These are phyloP conservation scores for Pseudomyrmex concolor DNA, from an alignment of 1,140 invertebrate species.

Conservation along the genomic window DNA sequence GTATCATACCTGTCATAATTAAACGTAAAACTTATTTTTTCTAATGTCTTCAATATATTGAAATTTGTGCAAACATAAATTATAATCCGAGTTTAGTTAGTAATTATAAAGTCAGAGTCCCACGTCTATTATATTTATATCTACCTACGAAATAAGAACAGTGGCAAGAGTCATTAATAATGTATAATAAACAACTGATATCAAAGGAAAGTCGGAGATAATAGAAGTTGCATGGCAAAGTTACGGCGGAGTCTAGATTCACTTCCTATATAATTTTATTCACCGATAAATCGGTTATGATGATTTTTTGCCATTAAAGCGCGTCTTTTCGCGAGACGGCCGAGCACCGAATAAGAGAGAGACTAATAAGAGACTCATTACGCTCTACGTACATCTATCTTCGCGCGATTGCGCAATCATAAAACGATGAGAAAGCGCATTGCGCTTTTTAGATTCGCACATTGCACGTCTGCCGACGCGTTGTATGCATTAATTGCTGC, in stretches of 20 bases:
- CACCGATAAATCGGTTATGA: slow-evolving; percentile 4
- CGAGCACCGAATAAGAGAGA: neutral
- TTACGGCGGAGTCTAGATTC: slow-evolving; percentile 15
- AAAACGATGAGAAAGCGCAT: slow-evolving; percentile 46
- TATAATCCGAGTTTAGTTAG: neutral
- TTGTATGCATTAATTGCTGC: slow-evolving; percentile 54
- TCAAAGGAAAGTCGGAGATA: slow-evolving; percentile 31
- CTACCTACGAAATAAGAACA: slow-evolving; percentile 1
- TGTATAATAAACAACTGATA: neutral
- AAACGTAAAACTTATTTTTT: neutral
- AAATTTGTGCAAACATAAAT: neutral
- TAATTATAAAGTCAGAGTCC: neutral
- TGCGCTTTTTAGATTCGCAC: slow-evolving; percentile 35
- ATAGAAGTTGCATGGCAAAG: slow-evolving; percentile 7
- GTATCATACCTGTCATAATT: too few relatives aligned
- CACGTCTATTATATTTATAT: too few relatives aligned
- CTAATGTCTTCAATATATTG: neutral
- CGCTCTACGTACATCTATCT: slow-evolving; percentile 8
- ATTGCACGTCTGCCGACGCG: neutral
- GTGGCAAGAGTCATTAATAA: neutral
- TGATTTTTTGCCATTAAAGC: neutral
- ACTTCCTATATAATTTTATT: slow-evolving; percentile 51
- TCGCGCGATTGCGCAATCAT: slow-evolving; percentile 46
- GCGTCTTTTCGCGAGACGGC: slow-evolving; percentile 10
- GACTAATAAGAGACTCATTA: slow-evolving; percentile 12